These are phyloP conservation scores for Trichogramma dendrolimi DNA, from an alignment of 2,888 invertebrate genomes.

Conservation along the genomic window DNA sequence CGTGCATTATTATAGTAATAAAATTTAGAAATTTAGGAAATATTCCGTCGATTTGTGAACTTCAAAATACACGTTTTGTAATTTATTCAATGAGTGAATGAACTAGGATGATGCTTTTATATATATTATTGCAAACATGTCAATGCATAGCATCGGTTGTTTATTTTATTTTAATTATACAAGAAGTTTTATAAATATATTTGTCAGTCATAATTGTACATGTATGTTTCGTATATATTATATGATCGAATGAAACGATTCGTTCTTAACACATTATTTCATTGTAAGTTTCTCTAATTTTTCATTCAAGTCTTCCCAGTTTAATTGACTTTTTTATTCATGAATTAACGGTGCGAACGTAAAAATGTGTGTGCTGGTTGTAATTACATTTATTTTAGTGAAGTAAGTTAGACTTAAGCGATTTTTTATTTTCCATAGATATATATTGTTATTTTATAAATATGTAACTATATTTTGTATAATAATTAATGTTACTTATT, in stretches of 20 bases:
- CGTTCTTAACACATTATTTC: conserved; percentile 3
- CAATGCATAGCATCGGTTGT: conserved; percentile 12
- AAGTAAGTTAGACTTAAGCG: conserved; percentile 39
- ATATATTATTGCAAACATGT: neutral
- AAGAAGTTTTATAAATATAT: conserved; percentile 15
- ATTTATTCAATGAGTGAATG: conserved; percentile 23
- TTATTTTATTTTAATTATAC: conserved; percentile 20
- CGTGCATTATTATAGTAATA: conserved; percentile 7
- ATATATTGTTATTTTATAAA: conserved; percentile 47
- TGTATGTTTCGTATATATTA: conserved; percentile 4
- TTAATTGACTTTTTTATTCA: conserved; percentile 18
- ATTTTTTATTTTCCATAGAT: conserved; percentile 46
- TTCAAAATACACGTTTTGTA: conserved; percentile 16
- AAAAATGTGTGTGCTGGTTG: conserved; percentile 42
- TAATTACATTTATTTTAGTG: conserved; percentile 34
- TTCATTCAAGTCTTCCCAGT: conserved; percentile 26
- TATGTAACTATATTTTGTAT: conserved; percentile 47
- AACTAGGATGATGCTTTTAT: conserved; percentile 23
- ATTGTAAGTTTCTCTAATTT: conserved; percentile 15
- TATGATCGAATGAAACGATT: conserved; percentile 10
- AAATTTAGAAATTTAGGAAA: too few species aligned
- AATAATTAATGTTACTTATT: conserved; percentile 37
- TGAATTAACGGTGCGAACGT: conserved; percentile 39
- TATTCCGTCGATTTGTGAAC: conserved; percentile 12
- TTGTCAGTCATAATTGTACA: conserved; percentile 24